phyloP scores from a whole-genome alignment of 2,113 vertebrate genomes.

The Chloropsis cyanopogon region DNA sequence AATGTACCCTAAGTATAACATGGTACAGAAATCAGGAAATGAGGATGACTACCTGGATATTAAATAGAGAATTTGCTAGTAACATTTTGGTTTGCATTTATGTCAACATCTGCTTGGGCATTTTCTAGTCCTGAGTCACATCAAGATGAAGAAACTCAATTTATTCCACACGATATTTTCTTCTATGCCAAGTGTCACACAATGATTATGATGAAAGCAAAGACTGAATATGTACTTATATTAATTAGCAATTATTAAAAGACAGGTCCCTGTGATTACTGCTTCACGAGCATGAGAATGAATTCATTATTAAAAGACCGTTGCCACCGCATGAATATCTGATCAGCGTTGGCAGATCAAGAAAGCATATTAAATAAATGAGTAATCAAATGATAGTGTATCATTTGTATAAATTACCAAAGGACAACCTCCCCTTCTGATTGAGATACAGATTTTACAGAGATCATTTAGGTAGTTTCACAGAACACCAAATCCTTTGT shows the following conservation, averaged over 20 bases:
- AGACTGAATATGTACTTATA: background rate
- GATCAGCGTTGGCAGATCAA: background rate
- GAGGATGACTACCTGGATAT: background rate
- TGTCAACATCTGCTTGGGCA: background rate
- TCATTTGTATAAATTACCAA: constrained; percentile 27
- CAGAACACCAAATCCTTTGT: background rate
- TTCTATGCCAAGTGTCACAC: background rate
- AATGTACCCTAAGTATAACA: background rate
- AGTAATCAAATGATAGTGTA: constrained; percentile 4
- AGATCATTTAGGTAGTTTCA: background rate
- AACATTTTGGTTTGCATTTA: background rate
- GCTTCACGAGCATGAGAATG: constrained; percentile 8
- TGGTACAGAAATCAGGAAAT: background rate
- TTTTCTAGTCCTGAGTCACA: background rate
- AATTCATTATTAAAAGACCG: background rate
- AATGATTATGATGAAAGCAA: constrained; percentile 6
- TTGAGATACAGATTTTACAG: background rate
- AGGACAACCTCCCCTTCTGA: background rate
- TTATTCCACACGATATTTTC: background rate
- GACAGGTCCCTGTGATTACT: constrained; percentile 9
- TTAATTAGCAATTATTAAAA: constrained; percentile 57
- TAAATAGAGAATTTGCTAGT: background rate
- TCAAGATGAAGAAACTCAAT: background rate
- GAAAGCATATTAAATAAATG: constrained; percentile 32
- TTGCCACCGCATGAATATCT: background rate